Conservation (phyloP, 2,888 invertebrate species). For the Ypsolopha scabrella region DNA sequence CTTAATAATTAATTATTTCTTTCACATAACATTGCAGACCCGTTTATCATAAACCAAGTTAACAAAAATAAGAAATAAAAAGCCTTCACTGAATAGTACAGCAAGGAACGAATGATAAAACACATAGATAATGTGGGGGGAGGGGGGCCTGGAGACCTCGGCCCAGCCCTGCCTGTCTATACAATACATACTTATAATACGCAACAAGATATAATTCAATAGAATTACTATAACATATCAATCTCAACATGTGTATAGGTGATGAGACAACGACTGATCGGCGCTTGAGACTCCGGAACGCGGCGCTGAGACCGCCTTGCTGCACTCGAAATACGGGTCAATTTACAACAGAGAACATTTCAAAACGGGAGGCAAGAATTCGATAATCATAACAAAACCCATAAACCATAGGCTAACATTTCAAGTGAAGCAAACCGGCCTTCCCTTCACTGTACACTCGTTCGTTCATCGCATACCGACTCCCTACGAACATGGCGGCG, state of each 20-base stretch:
- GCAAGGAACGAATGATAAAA: constrained; percentile 45
- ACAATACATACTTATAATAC: constrained; percentile 51
- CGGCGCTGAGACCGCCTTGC: constrained; percentile 6
- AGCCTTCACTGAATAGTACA: constrained; percentile 47
- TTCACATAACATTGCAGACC: constrained; percentile 64
- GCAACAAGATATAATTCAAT: constrained; percentile 68
- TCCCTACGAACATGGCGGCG: background rate
- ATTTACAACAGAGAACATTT: too few relatives aligned
- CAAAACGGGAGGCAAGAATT: too few relatives aligned
- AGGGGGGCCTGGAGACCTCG: background rate
- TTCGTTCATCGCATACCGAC: background rate
- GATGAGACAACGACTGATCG: constrained; percentile 53
- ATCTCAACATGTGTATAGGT: constrained; percentile 69
- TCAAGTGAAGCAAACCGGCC: background rate
- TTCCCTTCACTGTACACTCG: background rate
- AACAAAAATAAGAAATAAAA: constrained; percentile 62
- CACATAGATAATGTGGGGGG: background rate
- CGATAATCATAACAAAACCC: too few relatives aligned
- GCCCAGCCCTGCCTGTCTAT: constrained; percentile 14
- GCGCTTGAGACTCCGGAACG: constrained; percentile 16
- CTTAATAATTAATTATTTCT: constrained; percentile 48
- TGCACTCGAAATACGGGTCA: constrained; percentile 3
- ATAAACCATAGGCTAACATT: background rate
- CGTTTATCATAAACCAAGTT: constrained; percentile 63
- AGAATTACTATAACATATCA: constrained; percentile 70